Evolutionary conservation across 1,140 invertebrate genomes (phyloP), one percentile per base, ranked within the genome.

Genomic region (Homarus americanus): DNA sequence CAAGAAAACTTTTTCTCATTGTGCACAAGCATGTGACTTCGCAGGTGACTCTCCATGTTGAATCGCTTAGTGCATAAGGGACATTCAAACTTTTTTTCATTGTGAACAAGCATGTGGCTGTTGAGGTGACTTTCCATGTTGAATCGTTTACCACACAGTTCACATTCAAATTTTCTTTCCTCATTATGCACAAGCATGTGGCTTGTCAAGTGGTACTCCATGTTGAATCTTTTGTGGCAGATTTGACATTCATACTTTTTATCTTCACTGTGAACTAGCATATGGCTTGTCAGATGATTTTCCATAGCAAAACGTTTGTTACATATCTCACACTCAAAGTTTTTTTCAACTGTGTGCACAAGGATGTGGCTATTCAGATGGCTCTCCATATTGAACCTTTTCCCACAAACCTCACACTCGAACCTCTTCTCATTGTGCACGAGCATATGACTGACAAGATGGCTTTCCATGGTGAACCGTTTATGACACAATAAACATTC

Each of bases 391-490:
- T 98, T 98, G 93, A 98, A 98, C 49, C 96, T 95, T 94, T 98
- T 98, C 0, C 96, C 96, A 91, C 98, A 98, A 7, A 96, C 95
- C 0, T 94, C 93, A 93, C 97, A 98, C 0, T 96, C 95, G 93
- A 96, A 98, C 12, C 97, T 95, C 0, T 85, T 88, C 28, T 92
- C 91, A 17, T 75, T 82, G 94, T 99, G 98, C 75, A 99, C 98
- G 82, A 97, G 95, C 93, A 97, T 97, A 94, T 99, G 98, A 38
- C 98, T 95, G 0, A 98, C 98, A 58, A 98, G 94, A 93, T 99
- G 98, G 94, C 98, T 98, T 94, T 98, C 98, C 92, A 98, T 95
- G 0, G 98, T 98, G 93, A 99, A 99, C 0, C 97, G 96, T 94
- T 98, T 98, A 0, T 96, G 97, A 93, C 98, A 98, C 72, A 96